phyloP scores from a whole-genome alignment of 2,888 invertebrate genomes.

The Agriopis marginaria region DNA sequence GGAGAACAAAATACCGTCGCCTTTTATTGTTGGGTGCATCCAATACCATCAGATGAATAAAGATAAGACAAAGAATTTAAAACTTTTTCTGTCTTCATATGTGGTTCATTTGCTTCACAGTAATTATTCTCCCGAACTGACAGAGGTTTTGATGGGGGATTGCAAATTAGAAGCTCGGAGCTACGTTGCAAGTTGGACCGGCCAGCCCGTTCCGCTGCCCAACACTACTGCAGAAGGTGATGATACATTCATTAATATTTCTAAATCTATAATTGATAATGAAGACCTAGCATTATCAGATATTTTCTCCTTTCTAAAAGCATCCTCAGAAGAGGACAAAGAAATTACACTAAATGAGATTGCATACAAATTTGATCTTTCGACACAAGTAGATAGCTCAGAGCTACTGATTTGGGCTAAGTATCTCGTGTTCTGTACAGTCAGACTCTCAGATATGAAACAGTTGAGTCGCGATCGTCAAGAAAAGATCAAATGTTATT shows the following conservation, averaged over 20 bases:
- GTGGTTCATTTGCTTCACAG: slow-evolving; percentile 86
- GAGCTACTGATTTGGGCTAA: slow-evolving; percentile 76
- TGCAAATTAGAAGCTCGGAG: slow-evolving; percentile 75
- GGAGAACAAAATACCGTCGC: slow-evolving; percentile 75
- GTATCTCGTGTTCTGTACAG: slow-evolving; percentile 73
- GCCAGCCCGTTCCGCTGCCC: slow-evolving; percentile 62
- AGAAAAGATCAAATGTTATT: slow-evolving; percentile 63
- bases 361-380: slow-evolving; percentile 59
- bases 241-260: slow-evolving; percentile 68
- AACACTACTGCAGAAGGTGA: slow-evolving; percentile 66
- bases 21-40: slow-evolving; percentile 77
- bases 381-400: slow-evolving; percentile 63
- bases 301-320: slow-evolving; percentile 67
- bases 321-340: slow-evolving; percentile 53
- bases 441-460: slow-evolving; percentile 68
- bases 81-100: slow-evolving; percentile 74
- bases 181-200: slow-evolving; percentile 84
- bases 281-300: slow-evolving; percentile 62
- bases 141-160: slow-evolving; percentile 81
- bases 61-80: slow-evolving; percentile 69
- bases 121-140: slow-evolving; percentile 83
- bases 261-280: slow-evolving; percentile 71
- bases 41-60: slow-evolving; percentile 70
- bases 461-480: slow-evolving; percentile 60
- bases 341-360: slow-evolving; percentile 58